A percentile compares a stretch with the other conserved stretches of the same genome.
These are phyloP conservation scores for Hirudo medicinalis DNA, from an alignment of 1,140 invertebrate species.

Conservation along the genomic window DNA sequence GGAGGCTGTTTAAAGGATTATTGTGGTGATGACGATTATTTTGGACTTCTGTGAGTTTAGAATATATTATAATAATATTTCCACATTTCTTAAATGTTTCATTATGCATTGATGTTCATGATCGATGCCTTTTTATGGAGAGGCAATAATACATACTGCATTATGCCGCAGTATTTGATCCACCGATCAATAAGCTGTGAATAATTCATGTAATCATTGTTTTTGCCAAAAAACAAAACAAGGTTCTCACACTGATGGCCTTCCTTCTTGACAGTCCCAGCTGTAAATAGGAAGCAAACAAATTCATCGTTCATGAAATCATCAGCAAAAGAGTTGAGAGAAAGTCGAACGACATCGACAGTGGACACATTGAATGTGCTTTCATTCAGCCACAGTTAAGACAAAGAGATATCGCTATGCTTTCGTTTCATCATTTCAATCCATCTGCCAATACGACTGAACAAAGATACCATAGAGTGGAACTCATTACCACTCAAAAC, in stretches of 20 bases:
- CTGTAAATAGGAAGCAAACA: conserved; percentile 29
- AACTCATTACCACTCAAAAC: too few species aligned
- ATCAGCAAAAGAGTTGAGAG: background rate
- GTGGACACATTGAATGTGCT: too few species aligned
- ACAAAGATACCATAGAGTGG: background rate
- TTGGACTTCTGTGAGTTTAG: background rate
- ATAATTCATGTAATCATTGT: too few species aligned
- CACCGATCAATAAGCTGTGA: too few species aligned
- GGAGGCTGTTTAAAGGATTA: conserved; percentile 52
- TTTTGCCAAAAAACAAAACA: background rate
- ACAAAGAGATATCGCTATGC: background rate
- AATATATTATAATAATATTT: background rate
- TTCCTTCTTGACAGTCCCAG: conserved; percentile 96
- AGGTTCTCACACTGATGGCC: conserved; percentile 60
- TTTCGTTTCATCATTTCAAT: background rate
- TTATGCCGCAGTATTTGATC: background rate
- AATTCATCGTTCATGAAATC: background rate
- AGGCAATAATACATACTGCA: background rate
- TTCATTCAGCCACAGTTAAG: too few species aligned
- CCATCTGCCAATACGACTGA: background rate
- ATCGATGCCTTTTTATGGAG: background rate
- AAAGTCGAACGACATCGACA: too few species aligned
- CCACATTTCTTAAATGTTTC: too few species aligned
- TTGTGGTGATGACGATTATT: too few species aligned
- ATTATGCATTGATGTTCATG: background rate